Percentiles rank a stretch among this genome's conserved stretches.
These are phyloP conservation scores for Lepidonotus clava DNA, from an alignment of 2,888 invertebrate genomes.

Conservation along the genomic window DNA sequence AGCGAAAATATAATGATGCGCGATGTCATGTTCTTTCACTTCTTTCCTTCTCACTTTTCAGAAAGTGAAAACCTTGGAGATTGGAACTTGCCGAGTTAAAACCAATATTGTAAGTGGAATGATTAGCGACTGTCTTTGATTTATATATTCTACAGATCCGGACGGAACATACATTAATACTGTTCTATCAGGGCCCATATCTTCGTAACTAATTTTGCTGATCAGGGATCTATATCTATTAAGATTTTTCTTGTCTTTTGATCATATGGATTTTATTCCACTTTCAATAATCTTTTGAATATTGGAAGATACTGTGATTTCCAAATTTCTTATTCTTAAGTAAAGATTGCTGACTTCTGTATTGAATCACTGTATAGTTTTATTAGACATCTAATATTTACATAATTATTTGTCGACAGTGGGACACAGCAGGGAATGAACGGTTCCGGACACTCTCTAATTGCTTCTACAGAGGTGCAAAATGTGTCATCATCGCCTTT, in stretches of 20 bases:
- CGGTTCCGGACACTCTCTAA: conserved; percentile 35
- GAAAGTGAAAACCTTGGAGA: conserved; percentile 43
- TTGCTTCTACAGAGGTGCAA: conserved; percentile 36
- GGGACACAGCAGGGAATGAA: conserved; percentile 32
- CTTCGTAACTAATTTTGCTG: background rate
- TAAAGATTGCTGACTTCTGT: background rate
- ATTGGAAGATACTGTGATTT: background rate
- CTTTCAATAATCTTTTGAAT: background rate
- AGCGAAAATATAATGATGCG: no score
- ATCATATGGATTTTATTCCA: background rate
- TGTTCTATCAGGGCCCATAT: background rate
- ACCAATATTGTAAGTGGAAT: conserved; percentile 42
- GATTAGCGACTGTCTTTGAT: no score
- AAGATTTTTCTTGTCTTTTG: background rate
- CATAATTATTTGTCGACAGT: background rate
- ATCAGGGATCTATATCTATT: background rate
- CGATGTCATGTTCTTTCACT: no score
- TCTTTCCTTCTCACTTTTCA: no score
- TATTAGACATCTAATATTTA: background rate
- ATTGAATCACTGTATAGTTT: background rate
- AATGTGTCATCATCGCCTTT: conserved; percentile 33
- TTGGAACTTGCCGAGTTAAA: conserved; percentile 14
- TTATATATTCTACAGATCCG: no score
- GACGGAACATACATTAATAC: background rate
- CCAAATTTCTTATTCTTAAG: background rate